Base-by-base conservation (phyloP, 2,888 invertebrate species). In the Drosophila rubida region DNA sequence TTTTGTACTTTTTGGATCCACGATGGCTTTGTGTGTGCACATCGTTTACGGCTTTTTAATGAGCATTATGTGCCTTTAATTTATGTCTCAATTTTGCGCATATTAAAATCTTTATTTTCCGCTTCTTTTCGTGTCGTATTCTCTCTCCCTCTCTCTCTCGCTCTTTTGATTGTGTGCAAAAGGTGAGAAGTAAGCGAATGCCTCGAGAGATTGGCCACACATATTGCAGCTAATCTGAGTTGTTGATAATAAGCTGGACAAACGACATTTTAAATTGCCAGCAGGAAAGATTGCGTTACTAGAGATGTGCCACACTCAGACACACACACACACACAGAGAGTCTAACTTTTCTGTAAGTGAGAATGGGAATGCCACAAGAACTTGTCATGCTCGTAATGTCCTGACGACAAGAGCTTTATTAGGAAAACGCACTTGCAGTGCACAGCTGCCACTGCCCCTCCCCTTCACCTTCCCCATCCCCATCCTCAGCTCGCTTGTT, bases 41-140 rank as follows among this genome's bases (percentile, higher is more conserved):
- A 25, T 54, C 80, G 66, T 89, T 88, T 81, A 89, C 80, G 82
- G 78, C 75, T 57, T 71, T 76, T 78, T 89, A 86, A 87, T 88
- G 82, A 78, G 78, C 70, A 86, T 87, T 89, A 86, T 89, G 83
- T 72, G 77, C 60, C 59, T 88, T 87, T 89, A 88, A 87, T 89
- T 87, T 86, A 83, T 88, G 83, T 75, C 75, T 76, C 76, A 87
- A 87, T 87, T 89, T 77, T 69, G 69, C 72, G 80, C 69, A 74
- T 74, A 82, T 87, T 80, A 81, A 89, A 78, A 81, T 84, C 61
- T 69, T 76, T 71, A 68, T 75, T 78, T 72, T 67, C 51, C 50
- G 42, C 32, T 49, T 53, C 19, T 25, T 53, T 62, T 11, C 30
- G 30, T 30, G 30, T 11, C 8, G 3, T 30, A 25, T 32, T n/a